Conservation (phyloP, 2,797 vertebrate genomes). For the Molossus molossus region DNA sequence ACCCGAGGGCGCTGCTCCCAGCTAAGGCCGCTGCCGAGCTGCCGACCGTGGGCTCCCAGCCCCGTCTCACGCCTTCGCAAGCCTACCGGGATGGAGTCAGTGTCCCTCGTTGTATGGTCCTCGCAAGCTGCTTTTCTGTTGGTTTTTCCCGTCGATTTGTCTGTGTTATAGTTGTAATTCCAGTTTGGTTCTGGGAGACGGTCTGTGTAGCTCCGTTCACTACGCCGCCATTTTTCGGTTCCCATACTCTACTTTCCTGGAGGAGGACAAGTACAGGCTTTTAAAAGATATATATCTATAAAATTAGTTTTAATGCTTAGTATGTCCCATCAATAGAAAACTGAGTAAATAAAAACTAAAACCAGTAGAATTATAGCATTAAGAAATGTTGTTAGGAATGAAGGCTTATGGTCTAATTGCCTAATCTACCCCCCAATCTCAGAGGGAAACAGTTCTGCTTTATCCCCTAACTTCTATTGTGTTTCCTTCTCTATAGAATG, state of each 20-base stretch:
- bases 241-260: background rate
- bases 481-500: background rate
- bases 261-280: background rate
- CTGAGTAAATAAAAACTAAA: conserved; percentile 35
- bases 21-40: too few relatives aligned
- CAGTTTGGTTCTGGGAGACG: too few relatives aligned
- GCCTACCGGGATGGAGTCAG: too few relatives aligned
- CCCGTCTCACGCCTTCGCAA: too few relatives aligned
- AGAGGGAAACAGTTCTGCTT: background rate
- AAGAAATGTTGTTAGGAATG: conserved; percentile 17
- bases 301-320: background rate
- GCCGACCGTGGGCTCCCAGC: too few relatives aligned
- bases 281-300: background rate
- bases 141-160: too few relatives aligned
- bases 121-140: too few relatives aligned
- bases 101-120: too few relatives aligned
- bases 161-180: too few relatives aligned
- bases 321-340: conserved; percentile 35
- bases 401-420: conserved; percentile 33
- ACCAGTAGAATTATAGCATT: background rate
- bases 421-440: background rate
- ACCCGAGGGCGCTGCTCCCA: too few relatives aligned
- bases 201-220: too few relatives aligned
- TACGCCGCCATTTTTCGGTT: too few relatives aligned
- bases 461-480: background rate